Base-by-base conservation (phyloP, 1,140 invertebrate species). In the Trypoxylus dichotomus region DNA sequence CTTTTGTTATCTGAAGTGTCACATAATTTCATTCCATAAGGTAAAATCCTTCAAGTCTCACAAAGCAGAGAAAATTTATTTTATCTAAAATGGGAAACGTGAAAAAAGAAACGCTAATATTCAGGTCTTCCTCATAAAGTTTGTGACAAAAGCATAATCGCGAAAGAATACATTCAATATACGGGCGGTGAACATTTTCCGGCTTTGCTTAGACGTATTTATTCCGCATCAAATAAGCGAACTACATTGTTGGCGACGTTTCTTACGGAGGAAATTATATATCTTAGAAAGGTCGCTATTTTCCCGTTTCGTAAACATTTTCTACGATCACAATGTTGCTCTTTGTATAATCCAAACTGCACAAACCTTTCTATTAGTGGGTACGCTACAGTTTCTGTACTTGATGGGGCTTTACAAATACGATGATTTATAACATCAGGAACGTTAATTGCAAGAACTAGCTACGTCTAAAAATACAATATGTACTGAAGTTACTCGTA, bases 91-190 rank as follows among this genome's bases (percentile, higher is more conserved):
- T 2, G 7, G 7, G 32, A 37, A 37, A 37, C 1, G 32, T 8
- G 10, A 37, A 37, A 37, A 37, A 37, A 37, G 32, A 8, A 37
- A 37, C 32, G 32, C 32, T 37, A 8, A 37, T 37, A 37, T 37
- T 2, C 32, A 0, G 10, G 32, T 7, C 3, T 37, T 37, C 32
- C 32, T 24, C 19, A 29, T 27, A 68, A 29, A 29, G 24, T 21
- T 24, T 68, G 60, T 13, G 60, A 24, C 60, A 68, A 29, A 68
- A 68, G 24, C 60, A 11, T 24, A 24, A 68, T 68, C 60, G 27
- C 60, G 7, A 68, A 54, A 54, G n/a, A 68, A 68, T 68, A 68
- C 60, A 68, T 68, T 68, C 60, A 24, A 68, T 27, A 29, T 68
- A 27, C 11, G 60, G 10, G 60, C 60, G 27, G 1, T 6, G 19